Evolutionary conservation across 2,113 vertebrate genomes (phyloP).

Genomic region (Daboia siamensis): DNA sequence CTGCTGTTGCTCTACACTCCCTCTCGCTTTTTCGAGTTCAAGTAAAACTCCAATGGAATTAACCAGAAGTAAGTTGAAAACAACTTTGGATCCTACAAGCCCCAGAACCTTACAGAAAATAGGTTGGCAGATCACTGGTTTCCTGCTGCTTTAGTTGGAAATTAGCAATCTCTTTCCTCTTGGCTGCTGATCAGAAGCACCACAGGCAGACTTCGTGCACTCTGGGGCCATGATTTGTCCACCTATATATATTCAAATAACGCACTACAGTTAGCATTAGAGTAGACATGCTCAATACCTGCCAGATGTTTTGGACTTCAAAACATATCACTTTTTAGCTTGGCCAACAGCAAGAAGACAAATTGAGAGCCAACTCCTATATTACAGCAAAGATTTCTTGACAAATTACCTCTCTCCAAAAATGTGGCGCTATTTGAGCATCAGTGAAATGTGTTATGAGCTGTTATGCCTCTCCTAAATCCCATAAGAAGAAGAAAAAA

Average conservation of each 20-base stretch:
- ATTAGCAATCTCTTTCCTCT: background rate
- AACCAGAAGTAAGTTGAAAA: background rate
- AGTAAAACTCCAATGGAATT: background rate
- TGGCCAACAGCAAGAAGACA: background rate
- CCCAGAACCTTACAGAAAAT: background rate
- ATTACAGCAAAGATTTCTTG: background rate
- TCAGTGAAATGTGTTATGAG: background rate
- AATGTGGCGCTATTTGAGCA: background rate
- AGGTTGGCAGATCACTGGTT: background rate
- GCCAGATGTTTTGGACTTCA: background rate
- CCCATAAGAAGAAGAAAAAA: background rate
- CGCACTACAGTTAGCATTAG: background rate
- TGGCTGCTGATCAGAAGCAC: background rate
- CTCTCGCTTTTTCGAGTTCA: background rate
- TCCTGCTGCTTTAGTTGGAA: background rate
- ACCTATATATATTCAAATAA: background rate
- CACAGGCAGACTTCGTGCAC: background rate
- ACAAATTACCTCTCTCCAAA: background rate
- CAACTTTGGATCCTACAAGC: background rate
- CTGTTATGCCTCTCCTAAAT: background rate
- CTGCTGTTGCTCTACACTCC: background rate
- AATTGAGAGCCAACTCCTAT: background rate
- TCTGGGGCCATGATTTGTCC: background rate
- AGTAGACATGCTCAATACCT: background rate
- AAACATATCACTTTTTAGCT: background rate